Evolutionary conservation across 2,888 invertebrate species (phyloP).

Genomic region (Thera britannica): DNA sequence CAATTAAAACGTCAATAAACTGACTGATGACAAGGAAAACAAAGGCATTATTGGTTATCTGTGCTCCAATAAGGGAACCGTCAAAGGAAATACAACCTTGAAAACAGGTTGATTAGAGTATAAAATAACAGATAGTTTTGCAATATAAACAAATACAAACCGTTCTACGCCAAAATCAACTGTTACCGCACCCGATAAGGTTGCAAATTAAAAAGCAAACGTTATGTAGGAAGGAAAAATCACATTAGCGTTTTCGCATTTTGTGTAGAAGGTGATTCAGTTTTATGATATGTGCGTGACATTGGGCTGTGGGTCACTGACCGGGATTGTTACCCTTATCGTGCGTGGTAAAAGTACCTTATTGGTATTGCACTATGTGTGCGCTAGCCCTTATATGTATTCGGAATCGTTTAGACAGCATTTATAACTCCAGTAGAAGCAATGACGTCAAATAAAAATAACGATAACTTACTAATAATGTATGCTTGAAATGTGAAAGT

Average conservation of each 20-base stretch:
- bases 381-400: too few relatives aligned
- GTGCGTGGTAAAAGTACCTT: background rate
- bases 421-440: too few relatives aligned
- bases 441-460: too few relatives aligned
- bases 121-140: background rate
- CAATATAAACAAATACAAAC: slow-evolving; percentile 2
- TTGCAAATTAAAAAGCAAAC: slow-evolving; percentile 2
- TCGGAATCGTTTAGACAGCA: too few relatives aligned
- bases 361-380: too few relatives aligned
- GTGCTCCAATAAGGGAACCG: slow-evolving; percentile 4
- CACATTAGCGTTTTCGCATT: slow-evolving; percentile 24
- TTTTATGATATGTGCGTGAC: slow-evolving; percentile 43
- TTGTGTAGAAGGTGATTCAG: slow-evolving; percentile 27
- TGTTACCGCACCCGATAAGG: background rate
- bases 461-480: too few relatives aligned
- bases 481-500: too few relatives aligned
- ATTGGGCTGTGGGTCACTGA: slow-evolving; percentile 39
- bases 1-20: slow-evolving; percentile 48
- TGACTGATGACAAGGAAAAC: slow-evolving; percentile 30
- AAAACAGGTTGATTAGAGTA: background rate
- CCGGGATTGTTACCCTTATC: slow-evolving; percentile 40
- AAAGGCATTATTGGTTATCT: slow-evolving; percentile 43
- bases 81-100: slow-evolving; percentile 10
- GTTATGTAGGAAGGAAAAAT: slow-evolving; percentile 8
- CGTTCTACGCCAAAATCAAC: background rate